phyloP scores from a whole-genome alignment of 2,888 invertebrate genomes.

The Listrodromus nycthemerus region DNA sequence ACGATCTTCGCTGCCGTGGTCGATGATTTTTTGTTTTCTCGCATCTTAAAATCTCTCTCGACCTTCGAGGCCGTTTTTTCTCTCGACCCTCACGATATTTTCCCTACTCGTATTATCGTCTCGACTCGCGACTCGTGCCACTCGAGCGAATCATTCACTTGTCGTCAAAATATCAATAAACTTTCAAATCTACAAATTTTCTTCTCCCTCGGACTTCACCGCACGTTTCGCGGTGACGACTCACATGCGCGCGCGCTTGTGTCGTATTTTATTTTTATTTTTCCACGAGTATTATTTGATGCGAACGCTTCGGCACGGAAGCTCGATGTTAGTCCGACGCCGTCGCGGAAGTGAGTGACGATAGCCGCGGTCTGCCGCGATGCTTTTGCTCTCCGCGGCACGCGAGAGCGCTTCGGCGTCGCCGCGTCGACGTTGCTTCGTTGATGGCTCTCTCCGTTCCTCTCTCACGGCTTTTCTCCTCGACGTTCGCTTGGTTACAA shows the following conservation, averaged over 20 bases:
- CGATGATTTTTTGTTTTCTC: constrained; percentile 35
- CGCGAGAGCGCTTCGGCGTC: constrained; percentile 58
- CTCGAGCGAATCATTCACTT: not conserved
- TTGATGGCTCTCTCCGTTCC: not conserved
- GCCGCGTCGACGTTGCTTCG: constrained; percentile 51
- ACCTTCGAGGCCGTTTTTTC: not conserved
- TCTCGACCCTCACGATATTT: not conserved
- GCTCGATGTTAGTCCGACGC: constrained; percentile 39
- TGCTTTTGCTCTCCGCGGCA: constrained; percentile 41
- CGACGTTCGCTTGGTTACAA: not conserved
- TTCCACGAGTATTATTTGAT: constrained; percentile 13
- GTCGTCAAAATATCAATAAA: not conserved
- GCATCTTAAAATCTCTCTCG: constrained; percentile 47
- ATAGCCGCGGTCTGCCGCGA: constrained; percentile 54
- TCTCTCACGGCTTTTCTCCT: not conserved
- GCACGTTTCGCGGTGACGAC: no score
- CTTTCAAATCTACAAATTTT: no score
- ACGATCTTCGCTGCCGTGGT: constrained; percentile 14
- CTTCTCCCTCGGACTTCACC: no score
- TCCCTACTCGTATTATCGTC: not conserved
- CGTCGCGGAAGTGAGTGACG: constrained; percentile 58
- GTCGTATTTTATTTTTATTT: not conserved
- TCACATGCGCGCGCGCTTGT: not conserved
- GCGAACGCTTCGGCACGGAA: not conserved
- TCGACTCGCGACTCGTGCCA: not conserved